phyloP scores from a whole-genome alignment of 2,113 vertebrate species.

The Hemicordylus capensis region DNA sequence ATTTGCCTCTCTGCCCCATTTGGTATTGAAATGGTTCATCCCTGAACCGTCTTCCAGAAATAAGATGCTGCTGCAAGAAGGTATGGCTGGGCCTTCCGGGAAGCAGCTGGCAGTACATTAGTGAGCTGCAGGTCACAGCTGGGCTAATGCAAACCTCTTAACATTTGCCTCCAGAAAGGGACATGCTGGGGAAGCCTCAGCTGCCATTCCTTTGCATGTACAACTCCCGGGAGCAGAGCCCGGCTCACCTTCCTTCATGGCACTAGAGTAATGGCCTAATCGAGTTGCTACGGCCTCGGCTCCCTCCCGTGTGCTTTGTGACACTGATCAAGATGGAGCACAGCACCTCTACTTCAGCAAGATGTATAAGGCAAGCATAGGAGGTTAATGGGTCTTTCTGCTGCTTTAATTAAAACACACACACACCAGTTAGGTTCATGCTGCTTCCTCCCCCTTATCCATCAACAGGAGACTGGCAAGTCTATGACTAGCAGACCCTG shows the following conservation, averaged over 20 bases:
- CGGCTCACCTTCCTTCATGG: slow-evolving; percentile 11
- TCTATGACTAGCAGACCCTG: neutral
- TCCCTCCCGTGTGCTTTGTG: slow-evolving; percentile 12
- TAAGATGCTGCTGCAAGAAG: neutral
- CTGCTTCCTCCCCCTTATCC: slow-evolving; percentile 3
- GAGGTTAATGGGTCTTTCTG: slow-evolving; percentile 33
- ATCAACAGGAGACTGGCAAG: slow-evolving; percentile 8
- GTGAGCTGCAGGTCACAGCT: slow-evolving; percentile 39
- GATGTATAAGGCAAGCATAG: slow-evolving; percentile 5
- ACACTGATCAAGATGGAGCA: slow-evolving; percentile 37
- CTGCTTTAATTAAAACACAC: slow-evolving; percentile 33
- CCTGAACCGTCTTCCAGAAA: neutral
- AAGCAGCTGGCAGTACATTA: slow-evolving; percentile 38
- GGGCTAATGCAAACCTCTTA: slow-evolving; percentile 31
- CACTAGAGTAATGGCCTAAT: slow-evolving; percentile 18
- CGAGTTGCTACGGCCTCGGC: slow-evolving; percentile 5
- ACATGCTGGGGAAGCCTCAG: slow-evolving; percentile 6
- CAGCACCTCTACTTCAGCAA: slow-evolving; percentile 17
- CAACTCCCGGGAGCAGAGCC: slow-evolving; percentile 12
- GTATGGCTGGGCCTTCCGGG: slow-evolving; percentile 12
- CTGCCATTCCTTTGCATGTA: slow-evolving; percentile 18
- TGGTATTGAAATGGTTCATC: neutral
- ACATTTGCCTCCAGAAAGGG: slow-evolving; percentile 37
- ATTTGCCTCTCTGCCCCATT: neutral
- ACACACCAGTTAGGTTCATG: neutral